These are phyloP conservation scores for Aporophyla lueneburgensis DNA, from an alignment of 2,888 invertebrate species.

Conservation along the genomic window DNA sequence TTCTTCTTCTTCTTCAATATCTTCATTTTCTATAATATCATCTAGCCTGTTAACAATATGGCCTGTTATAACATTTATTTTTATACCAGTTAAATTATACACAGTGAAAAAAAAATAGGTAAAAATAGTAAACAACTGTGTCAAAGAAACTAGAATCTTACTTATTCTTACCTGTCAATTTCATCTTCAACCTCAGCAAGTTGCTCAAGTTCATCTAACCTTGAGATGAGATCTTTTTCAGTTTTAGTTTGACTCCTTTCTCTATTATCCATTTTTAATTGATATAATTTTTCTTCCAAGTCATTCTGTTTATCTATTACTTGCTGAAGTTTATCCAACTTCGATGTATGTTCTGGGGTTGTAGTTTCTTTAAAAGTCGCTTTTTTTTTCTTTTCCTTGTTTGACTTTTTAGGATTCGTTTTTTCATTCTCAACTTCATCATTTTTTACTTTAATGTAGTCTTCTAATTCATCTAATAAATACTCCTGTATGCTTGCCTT, in stretches of 20 bases:
- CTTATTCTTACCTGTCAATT: constrained; percentile 82
- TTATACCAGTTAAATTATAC: neutral
- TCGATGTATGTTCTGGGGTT: constrained; percentile 65
- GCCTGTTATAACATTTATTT: constrained; percentile 9
- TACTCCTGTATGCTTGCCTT: constrained; percentile 47
- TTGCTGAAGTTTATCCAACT: constrained; percentile 78
- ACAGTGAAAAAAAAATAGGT: neutral
- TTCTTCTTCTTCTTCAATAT: constrained; percentile 67
- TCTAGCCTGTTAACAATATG: constrained; percentile 69
- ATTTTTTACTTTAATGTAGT: constrained; percentile 36
- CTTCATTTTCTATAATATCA: constrained; percentile 77
- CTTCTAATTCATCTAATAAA: constrained; percentile 44
- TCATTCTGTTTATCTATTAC: constrained; percentile 82
- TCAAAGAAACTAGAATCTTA: neutral
- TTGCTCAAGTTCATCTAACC: constrained; percentile 90
- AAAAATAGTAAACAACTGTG: neutral
- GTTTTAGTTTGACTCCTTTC: constrained; percentile 74
- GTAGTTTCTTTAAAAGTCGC: constrained; percentile 38
- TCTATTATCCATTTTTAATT: constrained; percentile 74
- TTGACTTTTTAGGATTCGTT: constrained; percentile 20
- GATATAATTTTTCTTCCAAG: constrained; percentile 78
- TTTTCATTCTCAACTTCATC: constrained; percentile 11
- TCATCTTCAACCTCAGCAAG: constrained; percentile 90
- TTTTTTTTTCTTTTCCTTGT: constrained; percentile 32
- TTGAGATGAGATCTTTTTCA: constrained; percentile 85